A percentile compares a stretch with the other conserved stretches of the same genome.
phyloP scores from a whole-genome alignment of 30 jellyfish, hydroid and myxozoan genomes.

The Aurelia aurita region DNA sequence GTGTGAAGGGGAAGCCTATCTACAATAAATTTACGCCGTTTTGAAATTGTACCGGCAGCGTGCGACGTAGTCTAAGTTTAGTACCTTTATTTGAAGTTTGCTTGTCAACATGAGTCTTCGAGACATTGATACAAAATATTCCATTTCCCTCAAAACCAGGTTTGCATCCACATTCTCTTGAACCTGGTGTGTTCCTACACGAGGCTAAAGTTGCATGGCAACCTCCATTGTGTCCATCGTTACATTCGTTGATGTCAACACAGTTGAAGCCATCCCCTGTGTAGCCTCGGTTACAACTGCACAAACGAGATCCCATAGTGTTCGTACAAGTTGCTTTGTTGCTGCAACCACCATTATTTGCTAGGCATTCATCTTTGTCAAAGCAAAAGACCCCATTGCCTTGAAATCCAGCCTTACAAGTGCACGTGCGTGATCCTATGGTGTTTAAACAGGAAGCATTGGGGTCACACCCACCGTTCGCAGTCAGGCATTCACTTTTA shows the following conservation, averaged over 20 bases:
- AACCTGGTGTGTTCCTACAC: slow-evolving; percentile 31
- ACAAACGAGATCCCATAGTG: slow-evolving; percentile 6
- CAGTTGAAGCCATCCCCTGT: slow-evolving; percentile 56
- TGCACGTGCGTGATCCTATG: slow-evolving; percentile 23
- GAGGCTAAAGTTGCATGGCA: background rate
- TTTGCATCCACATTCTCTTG: slow-evolving; percentile 12
- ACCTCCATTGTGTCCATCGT: slow-evolving; percentile 28
- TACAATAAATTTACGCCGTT: too few relatives aligned
- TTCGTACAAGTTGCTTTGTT: too few relatives aligned
- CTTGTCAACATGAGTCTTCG: too few relatives aligned
- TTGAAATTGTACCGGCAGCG: too few relatives aligned
- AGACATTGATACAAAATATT: background rate
- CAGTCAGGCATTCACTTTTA: slow-evolving; percentile 47
- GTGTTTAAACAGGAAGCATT: slow-evolving; percentile 20
- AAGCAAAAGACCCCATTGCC: slow-evolving; percentile 29
- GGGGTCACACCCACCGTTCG: slow-evolving; percentile 37
- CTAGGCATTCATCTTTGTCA: background rate
- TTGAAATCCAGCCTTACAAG: slow-evolving; percentile 27
- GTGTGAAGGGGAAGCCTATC: too few relatives aligned
- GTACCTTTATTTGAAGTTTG: too few relatives aligned
- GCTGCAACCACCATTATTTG: too few relatives aligned
- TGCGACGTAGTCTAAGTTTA: too few relatives aligned
- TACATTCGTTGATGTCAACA: slow-evolving; percentile 52
- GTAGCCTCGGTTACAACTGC: slow-evolving; percentile 43
- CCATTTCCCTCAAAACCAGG: slow-evolving; percentile 40